Conservation (phyloP, 1,140 invertebrate species). For the Pentalonia nigronervosa region DNA sequence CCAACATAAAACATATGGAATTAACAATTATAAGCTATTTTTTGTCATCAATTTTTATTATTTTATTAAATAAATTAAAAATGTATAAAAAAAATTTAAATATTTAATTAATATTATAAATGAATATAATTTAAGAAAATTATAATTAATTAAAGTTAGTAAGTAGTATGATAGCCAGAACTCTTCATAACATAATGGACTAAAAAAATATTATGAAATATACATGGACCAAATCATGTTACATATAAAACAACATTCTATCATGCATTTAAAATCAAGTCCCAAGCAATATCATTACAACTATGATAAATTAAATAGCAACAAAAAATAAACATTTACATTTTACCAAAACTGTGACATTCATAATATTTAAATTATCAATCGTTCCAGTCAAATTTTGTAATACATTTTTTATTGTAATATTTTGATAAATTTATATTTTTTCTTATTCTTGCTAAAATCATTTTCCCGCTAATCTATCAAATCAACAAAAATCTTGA, state of each 20-base stretch:
- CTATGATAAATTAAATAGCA: background rate
- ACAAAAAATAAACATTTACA: background rate
- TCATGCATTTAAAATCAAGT: slow-evolving; percentile 7
- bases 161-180: background rate
- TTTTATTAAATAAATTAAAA: background rate
- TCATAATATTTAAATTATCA: background rate
- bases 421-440: background rate
- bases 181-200: background rate
- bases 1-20: background rate
- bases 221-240: background rate
- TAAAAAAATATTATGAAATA: background rate
- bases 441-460: background rate
- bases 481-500: background rate
- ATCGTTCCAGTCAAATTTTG: background rate
- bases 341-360: background rate
- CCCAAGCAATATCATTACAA: background rate
- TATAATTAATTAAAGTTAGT: background rate
- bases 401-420: background rate
- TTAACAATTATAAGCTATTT: background rate
- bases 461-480: background rate
- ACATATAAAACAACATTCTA: background rate
- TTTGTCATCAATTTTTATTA: background rate
- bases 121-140: background rate
- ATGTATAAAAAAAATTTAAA: background rate
- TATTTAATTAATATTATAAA: background rate